phyloP scores from a whole-genome alignment of 2,797 vertebrate genomes.

The Lagocephalus sceleratus region DNA sequence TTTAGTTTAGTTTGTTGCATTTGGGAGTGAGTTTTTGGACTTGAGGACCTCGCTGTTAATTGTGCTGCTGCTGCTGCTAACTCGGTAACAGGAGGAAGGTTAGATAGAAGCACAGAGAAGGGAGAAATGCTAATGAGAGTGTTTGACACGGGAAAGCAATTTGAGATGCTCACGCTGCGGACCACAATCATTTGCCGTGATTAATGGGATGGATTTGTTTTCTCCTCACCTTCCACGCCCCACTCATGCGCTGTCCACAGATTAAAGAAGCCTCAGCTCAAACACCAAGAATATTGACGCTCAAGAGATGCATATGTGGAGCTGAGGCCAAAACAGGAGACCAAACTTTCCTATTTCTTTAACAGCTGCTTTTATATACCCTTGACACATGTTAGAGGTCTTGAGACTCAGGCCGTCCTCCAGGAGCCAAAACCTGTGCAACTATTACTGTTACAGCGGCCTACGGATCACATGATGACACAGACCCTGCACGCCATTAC shows the following conservation, averaged over 20 bases:
- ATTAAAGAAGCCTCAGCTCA: slow-evolving; percentile 1
- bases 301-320: too few relatives aligned
- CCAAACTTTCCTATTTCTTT: too few relatives aligned
- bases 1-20: slow-evolving; percentile 28
- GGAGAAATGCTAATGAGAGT: slow-evolving; percentile 48
- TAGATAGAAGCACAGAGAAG: slow-evolving; percentile 3
- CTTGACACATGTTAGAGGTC: too few relatives aligned
- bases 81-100: slow-evolving; percentile 19
- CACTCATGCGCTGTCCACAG: slow-evolving; percentile 10
- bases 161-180: slow-evolving; percentile 27
- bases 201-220: slow-evolving; percentile 48
- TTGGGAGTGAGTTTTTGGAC: not conserved
- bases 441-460: not conserved
- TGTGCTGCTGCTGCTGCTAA: not conserved
- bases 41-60: not conserved
- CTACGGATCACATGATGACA: too few relatives aligned
- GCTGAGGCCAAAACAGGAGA: too few relatives aligned
- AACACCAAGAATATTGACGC: not conserved
- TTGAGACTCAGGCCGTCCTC: too few relatives aligned
- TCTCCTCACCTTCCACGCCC: slow-evolving; percentile 18
- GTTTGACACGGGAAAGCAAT: slow-evolving; percentile 45
- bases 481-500: not conserved
- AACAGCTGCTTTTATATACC: too few relatives aligned
- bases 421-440: not conserved
- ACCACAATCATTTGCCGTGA: slow-evolving; percentile 47